Percentiles rank a stretch among this genome's conserved stretches.
Conservation (phyloP, 1,140 invertebrate species). For the Hyphantria cunea region DNA sequence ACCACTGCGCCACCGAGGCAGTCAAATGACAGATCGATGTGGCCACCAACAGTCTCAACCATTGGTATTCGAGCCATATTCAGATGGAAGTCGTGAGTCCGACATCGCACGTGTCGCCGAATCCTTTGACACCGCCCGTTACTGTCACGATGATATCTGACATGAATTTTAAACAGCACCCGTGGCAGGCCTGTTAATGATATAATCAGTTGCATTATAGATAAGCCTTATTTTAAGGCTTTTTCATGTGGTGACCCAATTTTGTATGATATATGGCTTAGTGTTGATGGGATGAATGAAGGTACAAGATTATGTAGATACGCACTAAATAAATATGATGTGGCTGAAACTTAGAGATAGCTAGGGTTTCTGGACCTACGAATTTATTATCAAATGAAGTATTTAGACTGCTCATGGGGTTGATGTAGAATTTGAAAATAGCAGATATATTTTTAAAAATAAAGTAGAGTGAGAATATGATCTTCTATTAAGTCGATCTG, state of each 20-base stretch:
- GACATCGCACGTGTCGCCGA: slow-evolving; percentile 18
- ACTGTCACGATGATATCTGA: slow-evolving; percentile 25
- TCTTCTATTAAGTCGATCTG: too few relatives aligned
- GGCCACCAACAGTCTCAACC: slow-evolving; percentile 13
- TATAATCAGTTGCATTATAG: slow-evolving; percentile 24
- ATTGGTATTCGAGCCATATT: slow-evolving; percentile 26
- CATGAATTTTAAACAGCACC: slow-evolving; percentile 24
- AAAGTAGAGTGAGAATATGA: too few relatives aligned
- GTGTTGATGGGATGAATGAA: not conserved
- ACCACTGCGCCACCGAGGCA: too few relatives aligned
- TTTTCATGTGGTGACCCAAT: slow-evolving; percentile 11
- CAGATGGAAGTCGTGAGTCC: slow-evolving; percentile 24
- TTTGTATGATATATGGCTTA: slow-evolving; percentile 8
- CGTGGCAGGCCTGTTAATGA: slow-evolving; percentile 7
- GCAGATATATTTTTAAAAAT: too few relatives aligned
- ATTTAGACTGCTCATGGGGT: too few relatives aligned
- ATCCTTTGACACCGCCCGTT: slow-evolving; percentile 27
- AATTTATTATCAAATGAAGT: too few relatives aligned
- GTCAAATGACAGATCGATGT: slow-evolving; percentile 1
- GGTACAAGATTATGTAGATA: not conserved
- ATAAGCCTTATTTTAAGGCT: slow-evolving; percentile 16
- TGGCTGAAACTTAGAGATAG: not conserved
- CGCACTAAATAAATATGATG: not conserved
- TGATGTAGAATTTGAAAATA: too few relatives aligned
- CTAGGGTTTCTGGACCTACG: too few relatives aligned